phyloP scores from a whole-genome alignment of 1,140 invertebrate genomes.

The Coptotermes formosanus region DNA sequence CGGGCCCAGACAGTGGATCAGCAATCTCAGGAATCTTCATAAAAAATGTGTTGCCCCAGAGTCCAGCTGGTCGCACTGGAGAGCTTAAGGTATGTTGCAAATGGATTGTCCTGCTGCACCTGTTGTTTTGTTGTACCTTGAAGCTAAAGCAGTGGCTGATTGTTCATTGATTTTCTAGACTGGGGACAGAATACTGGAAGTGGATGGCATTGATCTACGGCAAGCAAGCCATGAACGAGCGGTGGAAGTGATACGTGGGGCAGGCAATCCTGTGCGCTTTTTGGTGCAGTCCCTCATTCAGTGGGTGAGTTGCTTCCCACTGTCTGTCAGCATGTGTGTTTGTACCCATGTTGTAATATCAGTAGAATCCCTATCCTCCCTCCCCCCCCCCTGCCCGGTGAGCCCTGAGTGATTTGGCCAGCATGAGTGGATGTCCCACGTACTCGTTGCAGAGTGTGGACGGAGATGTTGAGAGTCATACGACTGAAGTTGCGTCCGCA shows the following conservation, averaged over 20 bases:
- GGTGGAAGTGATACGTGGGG: conserved; percentile 92
- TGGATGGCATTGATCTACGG: conserved; percentile 88
- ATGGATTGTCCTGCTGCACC: too few species aligned
- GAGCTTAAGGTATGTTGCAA: conserved; percentile 68
- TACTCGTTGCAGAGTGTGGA: conserved; percentile 37
- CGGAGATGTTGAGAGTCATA: conserved; percentile 36
- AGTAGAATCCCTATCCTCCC: not conserved
- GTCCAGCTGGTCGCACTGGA: conserved; percentile 88
- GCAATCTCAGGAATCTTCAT: conserved; percentile 93
- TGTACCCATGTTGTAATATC: not conserved
- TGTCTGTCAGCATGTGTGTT: not conserved
- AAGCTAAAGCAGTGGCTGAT: conserved; percentile 17
- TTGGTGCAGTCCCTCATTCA: conserved; percentile 89
- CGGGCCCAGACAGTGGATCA: conserved; percentile 47
- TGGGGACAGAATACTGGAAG: conserved; percentile 86
- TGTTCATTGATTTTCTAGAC: conserved; percentile 55
- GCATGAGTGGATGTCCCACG: conserved; percentile 31
- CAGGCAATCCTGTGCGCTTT: conserved; percentile 85
- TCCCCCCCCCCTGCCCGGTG: not conserved
- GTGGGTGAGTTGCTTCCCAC: conserved; percentile 61
- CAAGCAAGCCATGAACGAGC: conserved; percentile 91
- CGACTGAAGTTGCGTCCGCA: conserved; percentile 35
- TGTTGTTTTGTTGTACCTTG: too few species aligned
- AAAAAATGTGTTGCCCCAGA: conserved; percentile 92
- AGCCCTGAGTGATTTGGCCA: conserved; percentile 13